Conservation (phyloP, 2,113 vertebrate genomes). For the Sporophila hypoxantha region DNA sequence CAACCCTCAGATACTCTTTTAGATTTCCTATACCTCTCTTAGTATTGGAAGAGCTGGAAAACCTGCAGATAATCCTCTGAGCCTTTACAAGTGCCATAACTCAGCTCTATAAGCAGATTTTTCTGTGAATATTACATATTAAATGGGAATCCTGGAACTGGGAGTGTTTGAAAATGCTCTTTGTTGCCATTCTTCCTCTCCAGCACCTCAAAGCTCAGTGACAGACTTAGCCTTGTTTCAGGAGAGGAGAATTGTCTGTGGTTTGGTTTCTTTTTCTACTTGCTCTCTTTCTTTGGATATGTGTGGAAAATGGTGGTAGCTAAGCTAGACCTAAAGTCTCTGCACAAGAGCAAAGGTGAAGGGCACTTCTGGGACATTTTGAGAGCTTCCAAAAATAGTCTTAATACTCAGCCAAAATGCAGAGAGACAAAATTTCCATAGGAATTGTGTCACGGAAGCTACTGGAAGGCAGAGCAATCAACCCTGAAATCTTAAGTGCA, state of each 20-base stretch:
- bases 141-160: background rate
- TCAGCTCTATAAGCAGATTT: background rate
- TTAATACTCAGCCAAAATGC: background rate
- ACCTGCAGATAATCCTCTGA: background rate
- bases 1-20: background rate
- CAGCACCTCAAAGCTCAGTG: background rate
- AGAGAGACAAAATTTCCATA: background rate
- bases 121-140: background rate
- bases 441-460: background rate
- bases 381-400: conserved; percentile 16
- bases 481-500: background rate
- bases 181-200: background rate
- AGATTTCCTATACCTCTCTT: background rate
- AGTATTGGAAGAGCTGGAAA: background rate
- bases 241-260: background rate
- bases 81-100: background rate
- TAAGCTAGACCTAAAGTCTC: background rate
- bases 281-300: background rate
- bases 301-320: background rate
- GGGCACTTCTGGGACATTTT: background rate
- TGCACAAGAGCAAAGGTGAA: background rate
- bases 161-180: background rate
- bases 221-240: background rate
- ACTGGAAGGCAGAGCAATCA: background rate
- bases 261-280: background rate